Conservation (phyloP, 2,797 vertebrate genomes). For the Channa striata region DNA sequence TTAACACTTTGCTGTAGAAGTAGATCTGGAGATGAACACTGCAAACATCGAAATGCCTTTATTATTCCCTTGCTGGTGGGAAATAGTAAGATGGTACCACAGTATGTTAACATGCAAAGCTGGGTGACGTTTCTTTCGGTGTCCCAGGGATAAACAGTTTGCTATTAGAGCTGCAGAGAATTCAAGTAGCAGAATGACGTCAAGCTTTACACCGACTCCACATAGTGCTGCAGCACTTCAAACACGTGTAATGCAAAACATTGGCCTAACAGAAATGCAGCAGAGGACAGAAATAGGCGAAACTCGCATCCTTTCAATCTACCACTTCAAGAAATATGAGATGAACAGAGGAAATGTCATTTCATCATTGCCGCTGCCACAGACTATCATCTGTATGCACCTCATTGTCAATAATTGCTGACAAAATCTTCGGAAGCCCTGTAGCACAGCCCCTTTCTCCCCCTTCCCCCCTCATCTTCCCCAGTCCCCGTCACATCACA, state of each 20-base stretch:
- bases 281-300: constrained; percentile 37
- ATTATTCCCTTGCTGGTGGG: neutral
- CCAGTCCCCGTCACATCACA: constrained; percentile 55
- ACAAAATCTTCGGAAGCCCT: constrained; percentile 54
- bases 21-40: constrained; percentile 1
- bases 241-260: neutral
- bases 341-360: constrained; percentile 46
- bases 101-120: neutral
- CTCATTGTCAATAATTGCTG: constrained; percentile 72
- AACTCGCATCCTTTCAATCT: constrained; percentile 32
- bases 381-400: constrained; percentile 35
- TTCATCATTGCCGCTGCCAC: constrained; percentile 44
- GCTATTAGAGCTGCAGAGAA: neutral
- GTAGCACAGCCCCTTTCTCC: constrained; percentile 13
- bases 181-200: neutral
- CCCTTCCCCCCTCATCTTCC: neutral
- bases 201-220: neutral
- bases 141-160: neutral
- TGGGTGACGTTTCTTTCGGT: neutral
- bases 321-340: constrained; percentile 30
- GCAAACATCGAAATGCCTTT: constrained; percentile 2
- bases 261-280: constrained; percentile 4
- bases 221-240: constrained; percentile 8
- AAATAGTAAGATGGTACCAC: neutral
- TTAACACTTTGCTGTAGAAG: constrained; percentile 29